These are phyloP conservation scores for Siphlonurus alternatus DNA, from an alignment of 2,888 invertebrate species.

Conservation along the genomic window DNA sequence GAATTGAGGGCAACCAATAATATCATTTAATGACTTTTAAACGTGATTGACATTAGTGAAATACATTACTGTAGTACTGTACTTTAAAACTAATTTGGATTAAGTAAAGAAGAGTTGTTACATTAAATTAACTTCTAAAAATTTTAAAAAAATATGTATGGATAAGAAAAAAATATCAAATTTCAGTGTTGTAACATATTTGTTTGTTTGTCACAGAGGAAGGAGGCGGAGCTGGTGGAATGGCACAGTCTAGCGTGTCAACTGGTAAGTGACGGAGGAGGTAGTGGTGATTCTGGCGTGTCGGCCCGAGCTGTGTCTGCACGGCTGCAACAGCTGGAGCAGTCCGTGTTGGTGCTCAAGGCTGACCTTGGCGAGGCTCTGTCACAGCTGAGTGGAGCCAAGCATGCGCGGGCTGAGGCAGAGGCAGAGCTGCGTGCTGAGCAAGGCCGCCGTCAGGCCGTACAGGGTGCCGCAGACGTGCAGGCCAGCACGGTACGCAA, in stretches of 20 bases:
- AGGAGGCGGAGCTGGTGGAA: not conserved
- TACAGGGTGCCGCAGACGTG: not conserved
- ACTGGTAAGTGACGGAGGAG: not conserved
- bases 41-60: too few species aligned
- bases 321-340: not conserved
- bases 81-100: too few species aligned
- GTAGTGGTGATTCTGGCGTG: too few species aligned
- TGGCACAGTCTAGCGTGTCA: not conserved
- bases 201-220: not conserved
- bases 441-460: not conserved
- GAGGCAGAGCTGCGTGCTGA: not conserved
- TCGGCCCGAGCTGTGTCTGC: not conserved
- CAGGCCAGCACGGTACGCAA: not conserved
- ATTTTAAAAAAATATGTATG: too few species aligned
- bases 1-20: too few species aligned
- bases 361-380: not conserved
- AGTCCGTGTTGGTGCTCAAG: not conserved
- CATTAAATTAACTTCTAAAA: too few species aligned
- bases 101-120: too few species aligned
- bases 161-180: too few species aligned
- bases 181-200: too few species aligned
- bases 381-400: not conserved
- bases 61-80: too few species aligned
- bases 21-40: too few species aligned
- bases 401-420: not conserved